Percentiles rank a stretch among this genome's conserved stretches.
These are phyloP conservation scores for Thalassarche chlororhynchos DNA, from an alignment of 2,113 vertebrate species.

Conservation along the genomic window DNA sequence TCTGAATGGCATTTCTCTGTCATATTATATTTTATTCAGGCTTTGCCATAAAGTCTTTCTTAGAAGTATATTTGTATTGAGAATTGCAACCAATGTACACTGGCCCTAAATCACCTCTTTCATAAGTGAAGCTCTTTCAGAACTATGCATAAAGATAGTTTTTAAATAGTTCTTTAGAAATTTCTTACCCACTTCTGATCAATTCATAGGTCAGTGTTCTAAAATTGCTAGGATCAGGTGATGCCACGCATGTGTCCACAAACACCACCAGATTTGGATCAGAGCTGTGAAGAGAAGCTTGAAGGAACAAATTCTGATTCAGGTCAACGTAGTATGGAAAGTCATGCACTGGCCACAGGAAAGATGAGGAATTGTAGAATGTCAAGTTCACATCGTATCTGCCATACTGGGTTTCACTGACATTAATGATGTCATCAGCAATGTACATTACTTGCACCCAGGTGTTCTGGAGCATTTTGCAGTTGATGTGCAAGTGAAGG, in stretches of 20 bases:
- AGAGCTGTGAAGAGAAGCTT: constrained; percentile 64
- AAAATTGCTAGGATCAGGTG: constrained; percentile 48
- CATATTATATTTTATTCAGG: background rate
- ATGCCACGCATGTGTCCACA: constrained; percentile 75
- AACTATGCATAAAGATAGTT: background rate
- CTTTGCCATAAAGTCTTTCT: background rate
- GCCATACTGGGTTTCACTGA: constrained; percentile 54
- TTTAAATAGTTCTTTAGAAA: background rate
- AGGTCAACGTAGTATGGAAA: constrained; percentile 66
- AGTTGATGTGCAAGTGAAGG: constrained; percentile 60
- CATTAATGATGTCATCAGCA: background rate
- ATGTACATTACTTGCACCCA: constrained; percentile 62
- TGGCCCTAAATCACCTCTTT: background rate
- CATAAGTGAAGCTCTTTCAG: background rate
- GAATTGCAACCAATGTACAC: background rate
- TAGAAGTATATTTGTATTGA: background rate
- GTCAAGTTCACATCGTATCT: constrained; percentile 22
- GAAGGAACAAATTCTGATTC: constrained; percentile 69
- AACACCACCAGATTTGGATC: constrained; percentile 62
- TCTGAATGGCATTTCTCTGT: background rate
- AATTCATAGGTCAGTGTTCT: constrained; percentile 50
- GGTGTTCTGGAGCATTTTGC: constrained; percentile 71
- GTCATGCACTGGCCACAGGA: constrained; percentile 45
- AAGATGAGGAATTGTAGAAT: constrained; percentile 71
- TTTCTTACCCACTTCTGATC: constrained; percentile 71